Base-by-base conservation (phyloP, 30 jellyfish, hydroid and myxozoan species). In the Turritopsis rubra region DNA sequence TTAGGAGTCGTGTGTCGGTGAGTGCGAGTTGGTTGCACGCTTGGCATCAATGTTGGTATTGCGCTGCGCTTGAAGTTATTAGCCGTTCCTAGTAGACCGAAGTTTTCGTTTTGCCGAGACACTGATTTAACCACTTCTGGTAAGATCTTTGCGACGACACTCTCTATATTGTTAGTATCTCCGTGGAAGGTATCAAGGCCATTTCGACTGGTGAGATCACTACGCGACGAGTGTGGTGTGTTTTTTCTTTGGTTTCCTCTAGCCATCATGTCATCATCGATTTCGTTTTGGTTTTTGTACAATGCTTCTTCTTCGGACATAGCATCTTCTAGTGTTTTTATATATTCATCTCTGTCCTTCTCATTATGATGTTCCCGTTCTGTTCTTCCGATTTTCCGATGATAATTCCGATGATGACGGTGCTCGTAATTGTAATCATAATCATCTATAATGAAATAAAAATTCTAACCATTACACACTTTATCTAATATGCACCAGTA, bases 51-150 rank as follows among this genome's bases (percentile, higher is more conserved):
- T 76, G 92, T 26, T 17, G 89, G 19, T 85, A 27, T 84, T 28
- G 70, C 77, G 68, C 70, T 52, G 17, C 87, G 25, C 65, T 41
- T 85, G 73, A 26, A 75, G 29, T 52, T 54, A 54, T 65, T 81
- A n/a, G 16, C 77, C 28, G 77, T n/a, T 41, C 60, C 60, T 41
- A 41, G 13, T 13, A 41, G 5, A 41, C 60, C 60, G 13, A 41
- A 41, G 13, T 41, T 41, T 41, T 41, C 60, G 31, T 23, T 68
- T 68, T 68, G 77, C 71, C 73, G 52, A 22, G 87, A 80, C 83
- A 80, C 87, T 7, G 87, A 80, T 65, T 80, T 80, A 7, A 80
- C 79, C 5, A 80, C 87, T 8, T 79, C 87, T 9, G 87, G 87
- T 21, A 80, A 28, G 29, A 80, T 80, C 28, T 65, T 54, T 16